Percentiles rank a stretch among this genome's conserved stretches.
phyloP scores from a whole-genome alignment of 2,797 vertebrate species.

The Crocidura indochinensis region DNA sequence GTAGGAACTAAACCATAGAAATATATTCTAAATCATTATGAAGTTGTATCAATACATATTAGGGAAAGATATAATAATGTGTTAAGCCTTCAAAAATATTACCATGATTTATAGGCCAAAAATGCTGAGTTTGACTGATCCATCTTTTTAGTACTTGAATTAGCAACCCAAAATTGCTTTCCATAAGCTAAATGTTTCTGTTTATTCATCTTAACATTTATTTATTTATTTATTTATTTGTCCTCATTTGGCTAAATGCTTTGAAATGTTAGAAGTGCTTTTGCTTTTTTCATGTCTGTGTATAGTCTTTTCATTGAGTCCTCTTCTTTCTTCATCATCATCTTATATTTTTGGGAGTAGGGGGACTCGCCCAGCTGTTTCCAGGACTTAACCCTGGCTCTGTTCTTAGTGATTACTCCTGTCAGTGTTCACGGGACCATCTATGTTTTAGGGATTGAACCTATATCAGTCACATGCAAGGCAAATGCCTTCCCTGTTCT shows the following conservation, averaged over 20 bases:
- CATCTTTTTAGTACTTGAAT: not conserved
- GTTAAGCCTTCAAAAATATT: slow-evolving; percentile 1
- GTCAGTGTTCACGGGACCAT: too few relatives aligned
- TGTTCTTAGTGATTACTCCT: too few relatives aligned
- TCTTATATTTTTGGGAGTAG: too few relatives aligned
- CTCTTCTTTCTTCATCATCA: not conserved
- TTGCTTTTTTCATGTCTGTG: not conserved
- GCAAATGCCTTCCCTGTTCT: too few relatives aligned
- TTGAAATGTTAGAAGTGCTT: not conserved
- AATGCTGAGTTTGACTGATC: not conserved
- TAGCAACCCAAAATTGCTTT: not conserved
- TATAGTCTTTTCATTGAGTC: not conserved
- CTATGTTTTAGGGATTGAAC: too few relatives aligned
- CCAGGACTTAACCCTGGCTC: too few relatives aligned
- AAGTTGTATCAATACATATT: slow-evolving; percentile 8
- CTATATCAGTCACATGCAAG: too few relatives aligned
- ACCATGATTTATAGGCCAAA: not conserved
- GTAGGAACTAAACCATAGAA: not conserved
- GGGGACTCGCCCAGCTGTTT: too few relatives aligned
- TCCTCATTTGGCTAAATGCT: slow-evolving; percentile 32
- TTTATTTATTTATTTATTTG: slow-evolving; percentile 5
- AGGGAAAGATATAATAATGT: not conserved
- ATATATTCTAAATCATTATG: not conserved
- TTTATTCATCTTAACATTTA: slow-evolving; percentile 2
- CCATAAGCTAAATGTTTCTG: not conserved